These are phyloP conservation scores for Biston stratarius DNA, from an alignment of 2,888 invertebrate species.

Conservation along the genomic window DNA sequence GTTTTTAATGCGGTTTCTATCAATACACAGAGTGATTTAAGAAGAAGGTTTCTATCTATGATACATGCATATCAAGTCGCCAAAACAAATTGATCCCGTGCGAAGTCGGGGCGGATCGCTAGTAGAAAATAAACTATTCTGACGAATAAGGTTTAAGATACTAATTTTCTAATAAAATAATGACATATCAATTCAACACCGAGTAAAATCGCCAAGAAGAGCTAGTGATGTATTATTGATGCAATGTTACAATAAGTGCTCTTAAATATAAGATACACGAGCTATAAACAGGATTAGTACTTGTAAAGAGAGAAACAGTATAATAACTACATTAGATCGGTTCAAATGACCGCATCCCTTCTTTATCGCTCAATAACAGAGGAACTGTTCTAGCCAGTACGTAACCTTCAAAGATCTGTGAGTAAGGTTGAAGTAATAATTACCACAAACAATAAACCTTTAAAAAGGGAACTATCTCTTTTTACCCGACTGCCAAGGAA, in stretches of 20 bases:
- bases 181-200: too few species aligned
- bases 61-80: too few species aligned
- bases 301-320: conserved; percentile 63
- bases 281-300: conserved; percentile 51
- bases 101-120: too few species aligned
- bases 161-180: too few species aligned
- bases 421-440: neutral
- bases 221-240: conserved; percentile 57
- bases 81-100: too few species aligned
- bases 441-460: neutral
- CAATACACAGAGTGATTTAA: too few species aligned
- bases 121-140: too few species aligned
- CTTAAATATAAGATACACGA: conserved; percentile 62
- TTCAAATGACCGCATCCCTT: conserved; percentile 65
- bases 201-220: neutral
- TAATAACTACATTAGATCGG: conserved; percentile 71
- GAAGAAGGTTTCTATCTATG: too few species aligned
- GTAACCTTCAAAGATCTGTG: neutral
- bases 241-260: conserved; percentile 60
- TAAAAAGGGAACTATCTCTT: neutral
- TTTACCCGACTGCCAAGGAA: neutral
- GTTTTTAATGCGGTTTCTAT: too few species aligned
- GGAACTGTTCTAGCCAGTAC: conserved; percentile 16
- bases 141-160: too few species aligned
- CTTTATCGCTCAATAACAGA: conserved; percentile 65